Evolutionary conservation across 2,888 invertebrate species (phyloP), one percentile per base, ranked within the genome.

Genomic region (Drosophila meridiana): DNA sequence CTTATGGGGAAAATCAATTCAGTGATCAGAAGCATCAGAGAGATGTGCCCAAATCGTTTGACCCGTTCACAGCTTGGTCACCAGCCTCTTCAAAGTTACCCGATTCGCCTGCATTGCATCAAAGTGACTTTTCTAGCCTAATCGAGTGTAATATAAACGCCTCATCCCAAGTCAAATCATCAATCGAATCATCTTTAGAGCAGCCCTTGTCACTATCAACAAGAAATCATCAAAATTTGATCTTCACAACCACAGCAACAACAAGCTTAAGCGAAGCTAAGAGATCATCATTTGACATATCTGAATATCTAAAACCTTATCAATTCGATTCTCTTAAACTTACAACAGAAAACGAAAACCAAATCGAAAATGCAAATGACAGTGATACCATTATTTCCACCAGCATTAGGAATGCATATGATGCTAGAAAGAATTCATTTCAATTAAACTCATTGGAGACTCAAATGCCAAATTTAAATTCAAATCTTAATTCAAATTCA

Each of bases 261-360:
- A 42, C 28, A 30, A 48, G 36, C 30, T n/a, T 57, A 28, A 47
- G 26, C 30, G 57, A 64, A 61, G 26, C 61, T 45, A 61, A 66
- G n/a, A 14, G 71, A 69, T 62, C 78, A 59, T 52, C 76, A 61
- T 83, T 76, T 57, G 78, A 87, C 43, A 77, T 83, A 59, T 67
- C 78, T 48, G 84, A 90, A 47, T 91, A 90, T 64, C 60, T 90
- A 6, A 84, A 88, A 68, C 82, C 89, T 36, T 90, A 83, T 67
- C 76, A 75, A 72, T 79, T 87, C 43, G 72, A 86, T 14, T 43
- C 68, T 50, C 70, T 74, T 56, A 30, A 56, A 56, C 71, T 65
- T 60, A 28, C 59, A 42, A 38, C 32, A 13, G 73, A 63, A 34
- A 47, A 43, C 52, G 48, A 58, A 32, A 30, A 8, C 3, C 2